Base-by-base conservation (phyloP, 1,140 invertebrate genomes). In the Heliconius nattereri region DNA sequence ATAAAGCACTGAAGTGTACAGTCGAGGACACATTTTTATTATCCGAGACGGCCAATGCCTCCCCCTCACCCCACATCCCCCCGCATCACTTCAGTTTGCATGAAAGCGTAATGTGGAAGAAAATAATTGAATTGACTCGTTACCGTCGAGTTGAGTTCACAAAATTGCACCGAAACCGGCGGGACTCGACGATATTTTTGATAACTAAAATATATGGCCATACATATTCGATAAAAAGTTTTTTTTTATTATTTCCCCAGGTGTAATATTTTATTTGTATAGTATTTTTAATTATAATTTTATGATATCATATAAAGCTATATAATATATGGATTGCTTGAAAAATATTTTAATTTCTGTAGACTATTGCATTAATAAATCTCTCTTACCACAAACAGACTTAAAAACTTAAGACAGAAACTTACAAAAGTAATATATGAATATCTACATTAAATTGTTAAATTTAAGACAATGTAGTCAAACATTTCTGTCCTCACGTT, bases 101-200 rank as follows among this genome's bases (percentile, higher is more conserved):
- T 72, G 76, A 80, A 74, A 73, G 79, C 79, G 54, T 77, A 35
- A 80, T 73, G 71, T 80, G 79, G 79, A 80, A 80, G 52, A 76
- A 79, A 76, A 80, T 77, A 77, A 80, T 77, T 80, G 79, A 76
- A 76, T 76, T 77, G 76, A 78, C 66, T 71, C 71, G 66, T 77
- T 71, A 71, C 66, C 70, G 60, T 72, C 71, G 20, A 72, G 32
- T 72, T 72, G 0, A 72, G 71, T 40, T 72, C 35, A 72, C 71
- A 40, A 72, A 72, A 72, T 40, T 72, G 60, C 60, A 29, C 60
- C 60, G 23, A 66, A 26, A 66, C 23, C 8, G 60, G 60, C 26
- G 26, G 6, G 0, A 45, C 40, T 45, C 40, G 40, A 45, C 40
- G 5, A 45, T 45, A 45, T 45, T 45, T 45, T 45, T 45, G 40